A percentile compares a stretch with the other conserved stretches of the same genome.
Conservation (phyloP, 2,888 invertebrate genomes). For the Villa cingulata region DNA sequence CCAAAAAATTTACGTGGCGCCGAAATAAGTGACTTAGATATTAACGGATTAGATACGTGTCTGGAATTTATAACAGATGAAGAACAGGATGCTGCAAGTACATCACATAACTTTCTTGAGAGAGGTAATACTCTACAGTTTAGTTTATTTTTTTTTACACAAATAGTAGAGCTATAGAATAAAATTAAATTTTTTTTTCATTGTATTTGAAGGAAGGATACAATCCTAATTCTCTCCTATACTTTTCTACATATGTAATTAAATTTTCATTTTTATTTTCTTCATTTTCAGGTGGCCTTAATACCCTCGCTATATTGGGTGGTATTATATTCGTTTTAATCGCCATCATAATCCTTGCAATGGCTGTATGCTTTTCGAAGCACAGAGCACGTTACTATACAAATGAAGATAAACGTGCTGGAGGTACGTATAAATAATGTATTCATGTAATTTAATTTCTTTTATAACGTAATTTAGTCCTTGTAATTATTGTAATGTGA, state of each 20-base stretch:
- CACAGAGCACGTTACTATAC: slow-evolving; percentile 66
- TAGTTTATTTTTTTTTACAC: too few relatives aligned
- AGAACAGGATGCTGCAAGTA: slow-evolving; percentile 39
- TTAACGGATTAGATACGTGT: slow-evolving; percentile 31
- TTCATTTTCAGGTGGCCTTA: slow-evolving; percentile 39
- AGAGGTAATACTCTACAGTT: slow-evolving; percentile 38
- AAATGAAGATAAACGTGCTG: slow-evolving; percentile 51
- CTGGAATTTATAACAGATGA: slow-evolving; percentile 37
- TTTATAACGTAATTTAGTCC: too few relatives aligned
- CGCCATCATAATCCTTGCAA: slow-evolving; percentile 31
- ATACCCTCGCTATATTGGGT: slow-evolving; percentile 34
- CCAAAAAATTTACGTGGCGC: slow-evolving; percentile 34
- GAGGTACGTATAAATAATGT: slow-evolving; percentile 13
- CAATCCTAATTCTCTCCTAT: too few relatives aligned
- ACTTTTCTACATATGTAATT: background rate
- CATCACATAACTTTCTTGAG: slow-evolving; percentile 40
- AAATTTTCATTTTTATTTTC: background rate
- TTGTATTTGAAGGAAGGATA: too few relatives aligned
- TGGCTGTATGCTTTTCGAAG: slow-evolving; percentile 46
- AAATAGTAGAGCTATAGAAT: too few relatives aligned
- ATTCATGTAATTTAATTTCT: too few relatives aligned
- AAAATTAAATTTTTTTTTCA: too few relatives aligned
- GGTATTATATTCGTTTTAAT: slow-evolving; percentile 34
- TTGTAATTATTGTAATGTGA: too few relatives aligned
- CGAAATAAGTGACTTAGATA: slow-evolving; percentile 33